Percentiles rank a stretch among this genome's conserved stretches.
These are phyloP conservation scores for Cygnus olor DNA, from an alignment of 2,797 vertebrate genomes.

Conservation along the genomic window DNA sequence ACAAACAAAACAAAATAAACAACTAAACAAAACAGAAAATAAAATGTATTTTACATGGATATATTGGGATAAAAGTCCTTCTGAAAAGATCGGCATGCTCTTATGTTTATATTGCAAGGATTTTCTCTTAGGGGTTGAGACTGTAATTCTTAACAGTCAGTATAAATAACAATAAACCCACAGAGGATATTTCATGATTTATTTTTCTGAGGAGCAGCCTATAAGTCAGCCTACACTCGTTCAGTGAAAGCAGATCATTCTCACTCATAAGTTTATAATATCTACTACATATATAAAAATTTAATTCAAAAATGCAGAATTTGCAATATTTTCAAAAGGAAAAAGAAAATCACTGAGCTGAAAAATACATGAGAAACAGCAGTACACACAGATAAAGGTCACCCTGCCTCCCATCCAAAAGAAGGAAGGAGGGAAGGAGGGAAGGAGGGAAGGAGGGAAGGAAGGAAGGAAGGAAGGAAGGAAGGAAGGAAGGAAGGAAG, in stretches of 20 bases:
- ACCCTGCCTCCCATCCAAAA: too few species aligned
- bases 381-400: not conserved
- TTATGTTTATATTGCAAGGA: not conserved
- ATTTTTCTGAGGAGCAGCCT: not conserved
- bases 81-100: not conserved
- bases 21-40: not conserved
- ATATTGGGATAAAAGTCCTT: not conserved
- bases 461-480: too few species aligned
- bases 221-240: rapidly evolving
- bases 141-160: not conserved
- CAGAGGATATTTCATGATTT: not conserved
- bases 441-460: too few species aligned
- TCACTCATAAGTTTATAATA: not conserved
- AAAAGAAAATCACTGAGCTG: not conserved
- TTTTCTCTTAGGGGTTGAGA: not conserved
- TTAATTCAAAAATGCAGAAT: not conserved
- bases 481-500: too few species aligned
- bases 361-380: not conserved
- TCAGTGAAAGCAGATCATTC: not conserved
- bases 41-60: rapidly evolving
- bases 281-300: not conserved
- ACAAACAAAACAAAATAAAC: too few species aligned
- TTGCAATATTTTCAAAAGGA: not conserved
- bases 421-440: too few species aligned
- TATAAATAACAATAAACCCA: not conserved